phyloP scores from a whole-genome alignment of 2,113 vertebrate species.

The Tachysurus fulvidraco region DNA sequence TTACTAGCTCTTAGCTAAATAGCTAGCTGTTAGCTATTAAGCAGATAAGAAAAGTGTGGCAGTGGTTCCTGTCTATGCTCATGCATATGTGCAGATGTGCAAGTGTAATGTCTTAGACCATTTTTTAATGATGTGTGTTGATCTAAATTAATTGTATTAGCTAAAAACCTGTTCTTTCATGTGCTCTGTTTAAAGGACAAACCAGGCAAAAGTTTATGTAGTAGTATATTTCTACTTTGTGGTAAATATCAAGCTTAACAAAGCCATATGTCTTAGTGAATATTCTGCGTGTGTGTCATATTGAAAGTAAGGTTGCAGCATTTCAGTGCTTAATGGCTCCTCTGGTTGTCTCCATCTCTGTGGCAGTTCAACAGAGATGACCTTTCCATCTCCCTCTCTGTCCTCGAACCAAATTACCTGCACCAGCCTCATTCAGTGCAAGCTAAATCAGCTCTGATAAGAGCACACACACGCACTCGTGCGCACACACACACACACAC shows the following conservation, averaged over 20 bases:
- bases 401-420: slow-evolving; percentile 51
- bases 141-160: background rate
- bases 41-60: background rate
- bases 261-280: background rate
- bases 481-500: slow-evolving; percentile 22
- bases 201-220: background rate
- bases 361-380: slow-evolving; percentile 38
- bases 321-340: slow-evolving; percentile 41
- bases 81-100: background rate
- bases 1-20: background rate
- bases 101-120: background rate
- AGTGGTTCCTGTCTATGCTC: background rate
- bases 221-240: background rate
- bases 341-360: slow-evolving; percentile 33
- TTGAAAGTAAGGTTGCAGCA: slow-evolving; percentile 56
- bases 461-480: too few species aligned
- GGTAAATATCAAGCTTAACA: background rate
- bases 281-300: slow-evolving; percentile 6
- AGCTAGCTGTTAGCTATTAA: background rate
- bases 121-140: background rate
- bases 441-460: slow-evolving; percentile 54
- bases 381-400: slow-evolving; percentile 35
- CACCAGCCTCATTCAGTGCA: slow-evolving; percentile 40
- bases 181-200: background rate
- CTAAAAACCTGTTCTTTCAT: background rate